Conservation (phyloP, 2,888 invertebrate genomes). For the Melanchra persicariae region DNA sequence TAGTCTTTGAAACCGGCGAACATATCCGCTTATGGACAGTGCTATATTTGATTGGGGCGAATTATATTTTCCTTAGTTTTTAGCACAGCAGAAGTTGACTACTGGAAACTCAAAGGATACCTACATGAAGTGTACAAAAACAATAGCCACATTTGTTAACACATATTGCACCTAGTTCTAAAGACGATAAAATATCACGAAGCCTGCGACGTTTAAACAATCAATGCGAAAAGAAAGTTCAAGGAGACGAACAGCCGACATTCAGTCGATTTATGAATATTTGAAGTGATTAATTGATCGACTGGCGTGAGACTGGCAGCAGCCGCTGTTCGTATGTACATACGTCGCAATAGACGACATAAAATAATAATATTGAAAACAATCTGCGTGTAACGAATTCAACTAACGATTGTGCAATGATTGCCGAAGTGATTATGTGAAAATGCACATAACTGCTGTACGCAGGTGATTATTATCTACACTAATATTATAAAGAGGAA, state of each 20-base stretch:
- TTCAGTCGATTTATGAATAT: constrained; percentile 77
- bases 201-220: constrained; percentile 35
- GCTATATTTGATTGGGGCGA: neutral
- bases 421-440: constrained; percentile 49
- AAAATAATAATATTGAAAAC: constrained; percentile 27
- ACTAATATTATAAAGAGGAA: too few relatives aligned
- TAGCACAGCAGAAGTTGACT: neutral
- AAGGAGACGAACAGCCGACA: constrained; percentile 72
- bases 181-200: constrained; percentile 23
- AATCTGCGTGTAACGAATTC: constrained; percentile 31
- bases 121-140: constrained; percentile 8
- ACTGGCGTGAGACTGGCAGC: constrained; percentile 77
- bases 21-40: neutral
- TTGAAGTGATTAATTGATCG: constrained; percentile 79
- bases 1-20: neutral
- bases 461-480: constrained; percentile 32
- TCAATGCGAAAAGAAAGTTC: constrained; percentile 78
- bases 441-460: constrained; percentile 49
- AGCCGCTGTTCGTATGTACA: constrained; percentile 71
- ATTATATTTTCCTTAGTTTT: constrained; percentile 5
- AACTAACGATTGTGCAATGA: constrained; percentile 49
- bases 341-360: constrained; percentile 28
- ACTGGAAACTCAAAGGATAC: neutral
- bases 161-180: constrained; percentile 1
- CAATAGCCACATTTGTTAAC: constrained; percentile 16